Percentiles rank a stretch among this genome's conserved stretches.
phyloP scores from a whole-genome alignment of 2,113 vertebrate species.

The Lampris megalopsis region DNA sequence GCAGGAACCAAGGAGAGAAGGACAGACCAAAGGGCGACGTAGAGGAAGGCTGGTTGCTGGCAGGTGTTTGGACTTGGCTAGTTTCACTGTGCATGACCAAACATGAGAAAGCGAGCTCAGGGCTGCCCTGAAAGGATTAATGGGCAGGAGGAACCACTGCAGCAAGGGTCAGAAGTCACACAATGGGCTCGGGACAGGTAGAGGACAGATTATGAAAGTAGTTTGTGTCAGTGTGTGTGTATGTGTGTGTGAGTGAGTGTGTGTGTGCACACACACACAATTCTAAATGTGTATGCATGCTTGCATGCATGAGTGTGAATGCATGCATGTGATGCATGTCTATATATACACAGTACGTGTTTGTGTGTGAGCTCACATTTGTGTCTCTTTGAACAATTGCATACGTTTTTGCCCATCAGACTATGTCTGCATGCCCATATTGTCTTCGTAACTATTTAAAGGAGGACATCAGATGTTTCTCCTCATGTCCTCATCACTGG shows the following conservation, averaged over 20 bases:
- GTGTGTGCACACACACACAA: background rate
- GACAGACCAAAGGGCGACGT: background rate
- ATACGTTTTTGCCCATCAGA: background rate
- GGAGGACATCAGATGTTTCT: background rate
- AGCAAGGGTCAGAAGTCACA: slow-evolving; percentile 61
- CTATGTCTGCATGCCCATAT: slow-evolving; percentile 14
- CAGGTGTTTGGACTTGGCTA: slow-evolving; percentile 51
- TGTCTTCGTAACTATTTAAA: slow-evolving; percentile 18
- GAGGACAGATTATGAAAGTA: slow-evolving; percentile 30
- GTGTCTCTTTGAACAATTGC: too few species aligned
- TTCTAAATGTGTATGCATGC: background rate
- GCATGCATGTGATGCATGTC: too few species aligned
- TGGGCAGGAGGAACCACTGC: slow-evolving; percentile 34
- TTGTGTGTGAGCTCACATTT: background rate
- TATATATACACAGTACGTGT: too few species aligned
- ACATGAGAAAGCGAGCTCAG: slow-evolving; percentile 70
- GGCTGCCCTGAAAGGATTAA: slow-evolving; percentile 67
- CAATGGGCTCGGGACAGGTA: slow-evolving; percentile 36
- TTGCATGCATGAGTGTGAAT: too few species aligned
- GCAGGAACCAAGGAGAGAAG: slow-evolving; percentile 11
- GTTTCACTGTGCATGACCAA: slow-evolving; percentile 67
- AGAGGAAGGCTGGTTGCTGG: slow-evolving; percentile 24
- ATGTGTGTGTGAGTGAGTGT: background rate
- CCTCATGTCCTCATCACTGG: background rate
- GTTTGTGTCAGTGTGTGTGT: background rate